Evolutionary conservation across 2,797 vertebrate genomes (phyloP).

Genomic region (Ptychobarbus kaznakovi): DNA sequence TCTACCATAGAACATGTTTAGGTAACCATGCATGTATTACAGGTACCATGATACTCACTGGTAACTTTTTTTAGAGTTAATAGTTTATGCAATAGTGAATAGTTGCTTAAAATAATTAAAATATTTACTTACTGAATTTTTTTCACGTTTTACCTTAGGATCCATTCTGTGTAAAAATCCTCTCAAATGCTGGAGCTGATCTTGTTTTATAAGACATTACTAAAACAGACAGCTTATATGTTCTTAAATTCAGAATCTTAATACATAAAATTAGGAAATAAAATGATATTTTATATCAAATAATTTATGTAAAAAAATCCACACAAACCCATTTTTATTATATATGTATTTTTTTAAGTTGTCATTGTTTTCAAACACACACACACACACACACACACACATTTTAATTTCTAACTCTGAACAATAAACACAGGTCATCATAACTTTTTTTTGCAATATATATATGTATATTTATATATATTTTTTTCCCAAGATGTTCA

Average conservation of each 20-base stretch:
- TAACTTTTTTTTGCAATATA: slow-evolving; percentile 74
- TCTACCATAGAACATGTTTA: neutral
- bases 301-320: neutral
- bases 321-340: slow-evolving; percentile 66
- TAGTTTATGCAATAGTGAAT: neutral
- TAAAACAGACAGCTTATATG: neutral
- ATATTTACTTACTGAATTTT: neutral
- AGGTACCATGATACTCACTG: neutral
- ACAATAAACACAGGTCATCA: slow-evolving; percentile 80
- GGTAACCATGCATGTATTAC: neutral
- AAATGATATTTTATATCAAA: neutral
- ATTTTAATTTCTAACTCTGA: slow-evolving; percentile 70
- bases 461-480: slow-evolving; percentile 57
- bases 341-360: slow-evolving; percentile 72
- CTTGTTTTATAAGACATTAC: neutral
- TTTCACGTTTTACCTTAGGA: neutral
- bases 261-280: neutral
- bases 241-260: neutral
- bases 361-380: slow-evolving; percentile 77
- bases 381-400: slow-evolving; percentile 75
- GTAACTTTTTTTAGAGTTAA: neutral
- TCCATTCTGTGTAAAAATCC: neutral
- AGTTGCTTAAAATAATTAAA: neutral
- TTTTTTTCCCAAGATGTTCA: slow-evolving; percentile 79
- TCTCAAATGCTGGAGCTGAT: neutral